These are phyloP conservation scores for Lingula anatina DNA, from an alignment of 2,888 invertebrate genomes.

Conservation along the genomic window DNA sequence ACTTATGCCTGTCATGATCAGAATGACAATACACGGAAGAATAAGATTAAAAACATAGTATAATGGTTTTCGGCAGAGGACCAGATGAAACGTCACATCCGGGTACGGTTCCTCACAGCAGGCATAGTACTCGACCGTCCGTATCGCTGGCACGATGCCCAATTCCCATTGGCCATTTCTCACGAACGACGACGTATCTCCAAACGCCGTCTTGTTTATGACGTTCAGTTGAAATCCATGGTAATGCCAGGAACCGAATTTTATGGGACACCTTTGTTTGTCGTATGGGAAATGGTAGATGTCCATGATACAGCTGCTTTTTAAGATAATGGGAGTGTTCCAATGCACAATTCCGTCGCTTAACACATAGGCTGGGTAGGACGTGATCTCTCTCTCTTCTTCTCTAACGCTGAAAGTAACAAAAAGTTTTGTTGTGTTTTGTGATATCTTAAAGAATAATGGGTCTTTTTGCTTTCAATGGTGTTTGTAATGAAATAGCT, in stretches of 20 bases:
- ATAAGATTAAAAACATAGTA: background rate
- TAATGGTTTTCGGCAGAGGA: background rate
- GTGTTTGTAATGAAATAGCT: no score
- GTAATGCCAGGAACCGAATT: background rate
- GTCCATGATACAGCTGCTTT: background rate
- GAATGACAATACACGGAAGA: background rate
- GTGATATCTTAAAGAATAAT: no score
- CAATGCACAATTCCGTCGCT: background rate
- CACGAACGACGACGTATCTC: background rate
- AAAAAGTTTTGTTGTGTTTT: no score
- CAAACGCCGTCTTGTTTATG: background rate
- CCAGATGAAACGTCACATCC: background rate
- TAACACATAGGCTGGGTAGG: background rate
- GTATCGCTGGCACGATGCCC: background rate
- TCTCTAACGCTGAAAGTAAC: no score
- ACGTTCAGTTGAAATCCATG: background rate
- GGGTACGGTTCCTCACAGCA: slow-evolving; percentile 1
- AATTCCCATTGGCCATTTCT: background rate
- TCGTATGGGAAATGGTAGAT: background rate
- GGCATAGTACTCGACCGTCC: background rate
- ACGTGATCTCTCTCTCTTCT: no score
- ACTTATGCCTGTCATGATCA: background rate
- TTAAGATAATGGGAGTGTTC: background rate
- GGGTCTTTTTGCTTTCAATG: no score
- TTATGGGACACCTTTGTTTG: background rate